Conservation (phyloP, 2,888 invertebrate genomes). For the Pyrochroa serraticornis region DNA sequence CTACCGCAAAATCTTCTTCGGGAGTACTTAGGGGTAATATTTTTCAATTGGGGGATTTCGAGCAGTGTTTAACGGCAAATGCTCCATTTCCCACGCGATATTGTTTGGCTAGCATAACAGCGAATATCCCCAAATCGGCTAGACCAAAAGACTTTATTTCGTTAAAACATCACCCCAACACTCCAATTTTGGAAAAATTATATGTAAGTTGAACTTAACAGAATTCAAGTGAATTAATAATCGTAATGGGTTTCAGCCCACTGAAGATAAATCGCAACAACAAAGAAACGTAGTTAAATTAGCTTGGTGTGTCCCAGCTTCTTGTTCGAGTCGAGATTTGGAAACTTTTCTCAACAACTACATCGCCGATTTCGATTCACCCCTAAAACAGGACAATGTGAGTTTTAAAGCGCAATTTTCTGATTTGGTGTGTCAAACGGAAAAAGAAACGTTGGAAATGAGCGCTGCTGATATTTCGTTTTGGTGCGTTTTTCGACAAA, state of each 20-base stretch:
- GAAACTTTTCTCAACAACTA: constrained; percentile 39
- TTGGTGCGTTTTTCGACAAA: constrained; percentile 46
- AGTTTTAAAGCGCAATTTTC: constrained; percentile 43
- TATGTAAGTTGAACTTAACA: constrained; percentile 48
- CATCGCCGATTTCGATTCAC: constrained; percentile 41
- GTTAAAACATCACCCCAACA: constrained; percentile 46
- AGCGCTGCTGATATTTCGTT: constrained; percentile 51
- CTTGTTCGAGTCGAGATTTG: constrained; percentile 42
- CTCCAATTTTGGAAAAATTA: constrained; percentile 49
- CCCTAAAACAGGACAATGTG: constrained; percentile 43
- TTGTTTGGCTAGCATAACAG: constrained; percentile 50
- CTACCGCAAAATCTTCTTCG: constrained; percentile 64
- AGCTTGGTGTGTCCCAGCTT: constrained; percentile 48
- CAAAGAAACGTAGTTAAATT: constrained; percentile 41
- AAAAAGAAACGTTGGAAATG: constrained; percentile 42
- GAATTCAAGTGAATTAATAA: no score
- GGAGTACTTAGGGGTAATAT: constrained; percentile 64
- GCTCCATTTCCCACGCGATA: constrained; percentile 56
- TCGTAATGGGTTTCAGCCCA: constrained; percentile 37
- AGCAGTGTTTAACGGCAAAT: constrained; percentile 61
- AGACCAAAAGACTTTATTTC: constrained; percentile 45
- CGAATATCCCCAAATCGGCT: constrained; percentile 43
- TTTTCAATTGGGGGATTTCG: constrained; percentile 67
- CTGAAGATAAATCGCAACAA: constrained; percentile 45
- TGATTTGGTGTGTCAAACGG: constrained; percentile 47